phyloP scores from a whole-genome alignment of 2,113 vertebrate genomes.

The Cettia cetti region DNA sequence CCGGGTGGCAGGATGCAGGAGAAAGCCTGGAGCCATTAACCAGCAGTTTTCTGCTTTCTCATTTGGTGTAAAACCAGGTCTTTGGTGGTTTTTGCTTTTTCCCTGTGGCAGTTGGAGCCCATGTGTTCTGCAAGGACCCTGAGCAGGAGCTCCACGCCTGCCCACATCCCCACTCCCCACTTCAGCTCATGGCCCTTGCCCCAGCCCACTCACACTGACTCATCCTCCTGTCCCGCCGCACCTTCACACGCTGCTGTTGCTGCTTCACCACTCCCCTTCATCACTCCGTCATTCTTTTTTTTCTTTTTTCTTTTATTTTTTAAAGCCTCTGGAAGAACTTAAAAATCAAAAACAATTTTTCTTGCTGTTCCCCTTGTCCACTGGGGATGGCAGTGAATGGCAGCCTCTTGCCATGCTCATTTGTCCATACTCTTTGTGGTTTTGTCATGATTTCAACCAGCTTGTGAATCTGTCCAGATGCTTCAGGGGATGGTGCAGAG shows the following conservation, averaged over 20 bases:
- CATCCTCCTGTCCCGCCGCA: background rate
- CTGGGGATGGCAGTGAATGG: background rate
- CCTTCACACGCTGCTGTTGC: background rate
- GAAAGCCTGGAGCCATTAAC: background rate
- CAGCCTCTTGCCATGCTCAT: background rate
- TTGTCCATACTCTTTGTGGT: background rate
- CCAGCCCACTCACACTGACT: conserved; percentile 36
- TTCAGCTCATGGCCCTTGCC: background rate
- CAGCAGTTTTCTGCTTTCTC: background rate
- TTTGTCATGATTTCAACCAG: rapidly evolving
- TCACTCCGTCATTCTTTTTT: background rate
- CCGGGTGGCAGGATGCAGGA: rapidly evolving
- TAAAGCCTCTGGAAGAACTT: background rate
- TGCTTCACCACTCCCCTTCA: background rate
- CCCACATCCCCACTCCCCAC: background rate
- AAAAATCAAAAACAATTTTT: background rate
- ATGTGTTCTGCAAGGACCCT: background rate
- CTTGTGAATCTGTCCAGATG: background rate
- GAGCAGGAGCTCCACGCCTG: background rate
- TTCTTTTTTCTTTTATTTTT: background rate
- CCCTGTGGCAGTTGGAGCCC: background rate
- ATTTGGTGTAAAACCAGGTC: background rate
- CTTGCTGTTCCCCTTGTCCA: background rate
- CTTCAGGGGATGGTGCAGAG: background rate
- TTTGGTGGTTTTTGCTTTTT: background rate